Conservation (phyloP, 2,797 vertebrate species). For the Microchirus variegatus region DNA sequence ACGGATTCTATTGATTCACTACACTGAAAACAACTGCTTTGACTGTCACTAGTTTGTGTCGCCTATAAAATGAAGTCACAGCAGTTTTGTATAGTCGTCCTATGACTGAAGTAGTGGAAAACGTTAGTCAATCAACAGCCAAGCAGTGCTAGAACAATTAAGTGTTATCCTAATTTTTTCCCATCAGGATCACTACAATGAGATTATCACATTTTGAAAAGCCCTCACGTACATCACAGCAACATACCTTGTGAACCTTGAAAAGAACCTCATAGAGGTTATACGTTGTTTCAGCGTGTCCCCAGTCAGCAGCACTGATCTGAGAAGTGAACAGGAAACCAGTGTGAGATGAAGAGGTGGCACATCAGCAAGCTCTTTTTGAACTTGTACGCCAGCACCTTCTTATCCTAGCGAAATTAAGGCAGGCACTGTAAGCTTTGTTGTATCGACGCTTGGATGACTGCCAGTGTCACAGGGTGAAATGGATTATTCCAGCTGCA, state of each 20-base stretch:
- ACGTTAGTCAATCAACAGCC: too few species aligned
- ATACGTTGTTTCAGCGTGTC: constrained; percentile 89
- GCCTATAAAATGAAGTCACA: too few species aligned
- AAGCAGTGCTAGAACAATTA: too few species aligned
- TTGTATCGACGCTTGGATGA: constrained; percentile 8
- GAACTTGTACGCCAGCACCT: constrained; percentile 19
- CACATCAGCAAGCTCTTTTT: constrained; percentile 16
- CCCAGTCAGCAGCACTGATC: constrained; percentile 90
- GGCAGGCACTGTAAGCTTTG: constrained; percentile 16
- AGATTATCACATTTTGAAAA: constrained; percentile 29
- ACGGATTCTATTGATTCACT: too few species aligned
- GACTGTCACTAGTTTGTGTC: too few species aligned
- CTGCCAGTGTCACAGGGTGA: constrained; percentile 9
- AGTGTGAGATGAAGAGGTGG: constrained; percentile 37
- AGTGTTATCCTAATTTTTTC: too few species aligned
- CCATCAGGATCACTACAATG: too few species aligned
- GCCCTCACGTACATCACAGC: neutral
- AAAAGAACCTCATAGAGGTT: constrained; percentile 98
- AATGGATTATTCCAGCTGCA: constrained; percentile 19
- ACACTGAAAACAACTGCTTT: too few species aligned
- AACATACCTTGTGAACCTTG: constrained; percentile 94
- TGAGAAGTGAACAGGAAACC: constrained; percentile 68
- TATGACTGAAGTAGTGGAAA: too few species aligned
- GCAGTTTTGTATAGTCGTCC: too few species aligned
- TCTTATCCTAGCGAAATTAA: constrained; percentile 33